These are phyloP conservation scores for Arctia plantaginis DNA, from an alignment of 2,888 invertebrate species.

Conservation along the genomic window DNA sequence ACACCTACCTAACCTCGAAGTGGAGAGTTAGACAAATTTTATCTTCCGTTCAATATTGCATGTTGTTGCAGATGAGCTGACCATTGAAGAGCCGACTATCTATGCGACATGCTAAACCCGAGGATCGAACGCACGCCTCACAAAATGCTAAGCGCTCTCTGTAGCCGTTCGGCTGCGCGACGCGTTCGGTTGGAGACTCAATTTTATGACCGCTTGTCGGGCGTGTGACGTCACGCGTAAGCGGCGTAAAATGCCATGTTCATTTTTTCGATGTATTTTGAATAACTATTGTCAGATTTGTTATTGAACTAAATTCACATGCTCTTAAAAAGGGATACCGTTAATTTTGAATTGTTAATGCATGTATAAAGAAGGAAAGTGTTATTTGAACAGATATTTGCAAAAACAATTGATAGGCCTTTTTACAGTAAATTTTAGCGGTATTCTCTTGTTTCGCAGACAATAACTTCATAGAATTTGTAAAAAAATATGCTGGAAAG, in stretches of 20 bases:
- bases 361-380: background rate
- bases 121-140: constrained; percentile 53
- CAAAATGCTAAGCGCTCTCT: constrained; percentile 22
- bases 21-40: constrained; percentile 64
- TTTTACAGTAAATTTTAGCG: too few species aligned
- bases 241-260: background rate
- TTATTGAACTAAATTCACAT: background rate
- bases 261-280: background rate
- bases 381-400: background rate
- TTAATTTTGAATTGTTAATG: background rate
- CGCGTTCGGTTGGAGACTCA: constrained; percentile 23
- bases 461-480: too few species aligned
- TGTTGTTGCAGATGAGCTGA: constrained; percentile 73
- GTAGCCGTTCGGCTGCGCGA: constrained; percentile 31
- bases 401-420: background rate
- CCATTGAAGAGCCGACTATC: constrained; percentile 62
- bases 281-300: background rate
- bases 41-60: constrained; percentile 67
- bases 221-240: constrained; percentile 43
- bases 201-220: constrained; percentile 31
- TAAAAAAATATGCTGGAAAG: too few species aligned
- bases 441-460: too few species aligned
- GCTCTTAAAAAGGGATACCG: background rate
- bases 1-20: constrained; percentile 68
- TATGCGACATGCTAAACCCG: constrained; percentile 69